Percentiles rank a stretch among this genome's conserved stretches.
These are phyloP conservation scores for Psettodes erumei DNA, from an alignment of 2,113 vertebrate genomes.

Conservation along the genomic window DNA sequence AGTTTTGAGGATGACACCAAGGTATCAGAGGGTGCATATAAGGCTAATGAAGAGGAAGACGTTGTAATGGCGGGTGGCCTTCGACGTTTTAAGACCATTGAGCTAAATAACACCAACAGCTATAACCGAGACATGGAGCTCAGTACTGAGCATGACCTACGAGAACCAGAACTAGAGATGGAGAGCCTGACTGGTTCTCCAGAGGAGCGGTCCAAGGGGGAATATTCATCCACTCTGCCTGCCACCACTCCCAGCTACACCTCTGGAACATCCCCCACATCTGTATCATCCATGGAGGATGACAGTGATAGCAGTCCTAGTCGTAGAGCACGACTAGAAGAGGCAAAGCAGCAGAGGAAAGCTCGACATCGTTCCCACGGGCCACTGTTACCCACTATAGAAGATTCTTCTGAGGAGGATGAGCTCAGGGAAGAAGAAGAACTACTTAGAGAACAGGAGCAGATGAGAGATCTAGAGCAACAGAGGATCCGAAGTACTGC, in stretches of 20 bases:
- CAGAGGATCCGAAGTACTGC: conserved; percentile 96
- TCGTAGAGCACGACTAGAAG: conserved; percentile 93
- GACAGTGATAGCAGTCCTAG: conserved; percentile 99
- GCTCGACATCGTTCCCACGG: conserved; percentile 96
- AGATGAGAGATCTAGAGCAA: conserved; percentile 98
- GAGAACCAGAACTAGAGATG: conserved; percentile 97
- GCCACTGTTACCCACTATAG: conserved; percentile 95
- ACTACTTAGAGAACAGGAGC: conserved; percentile 95
- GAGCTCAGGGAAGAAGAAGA: conserved; percentile 98
- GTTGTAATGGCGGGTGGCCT: conserved; percentile 89
- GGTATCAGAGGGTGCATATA: conserved; percentile 78
- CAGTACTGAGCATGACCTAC: conserved; percentile 87
- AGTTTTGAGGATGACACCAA: conserved; percentile 90
- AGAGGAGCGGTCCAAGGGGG: conserved; percentile 94
- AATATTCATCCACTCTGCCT: conserved; percentile 96
- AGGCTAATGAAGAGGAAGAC: conserved; percentile 77
- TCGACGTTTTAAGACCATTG: conserved; percentile 96
- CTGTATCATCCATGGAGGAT: conserved; percentile 97
- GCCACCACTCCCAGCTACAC: conserved; percentile 97
- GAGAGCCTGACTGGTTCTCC: conserved; percentile 97
- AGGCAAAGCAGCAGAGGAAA: conserved; percentile 98
- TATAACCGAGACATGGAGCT: conserved; percentile 91
- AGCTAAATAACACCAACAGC: conserved; percentile 93
- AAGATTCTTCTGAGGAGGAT: conserved; percentile 98
- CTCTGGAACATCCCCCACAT: conserved; percentile 96